Evolutionary conservation across 1,140 invertebrate species (phyloP).

Genomic region (Chlorops oryzae): DNA sequence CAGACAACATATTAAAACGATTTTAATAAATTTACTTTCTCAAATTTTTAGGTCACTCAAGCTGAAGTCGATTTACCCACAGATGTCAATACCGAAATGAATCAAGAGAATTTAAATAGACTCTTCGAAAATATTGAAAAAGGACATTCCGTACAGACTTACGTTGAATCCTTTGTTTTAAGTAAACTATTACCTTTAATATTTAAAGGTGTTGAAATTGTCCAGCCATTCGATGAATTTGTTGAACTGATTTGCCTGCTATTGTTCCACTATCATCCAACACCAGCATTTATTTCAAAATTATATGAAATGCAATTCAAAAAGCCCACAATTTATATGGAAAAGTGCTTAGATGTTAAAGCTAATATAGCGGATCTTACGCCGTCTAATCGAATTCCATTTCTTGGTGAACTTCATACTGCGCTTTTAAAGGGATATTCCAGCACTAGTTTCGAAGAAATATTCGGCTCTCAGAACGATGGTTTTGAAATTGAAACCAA

Average conservation of each 20-base stretch:
- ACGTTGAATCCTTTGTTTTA: constrained; percentile 33
- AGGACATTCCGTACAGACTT: constrained; percentile 38
- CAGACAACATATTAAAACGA: no score
- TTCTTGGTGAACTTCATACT: constrained; percentile 14
- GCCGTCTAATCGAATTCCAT: constrained; percentile 13
- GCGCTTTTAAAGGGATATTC: constrained; percentile 14
- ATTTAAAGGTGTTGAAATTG: constrained; percentile 28
- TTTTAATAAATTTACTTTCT: not conserved
- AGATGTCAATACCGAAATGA: constrained; percentile 14
- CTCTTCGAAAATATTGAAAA: constrained; percentile 39
- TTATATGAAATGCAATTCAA: constrained; percentile 24
- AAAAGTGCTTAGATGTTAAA: constrained; percentile 18
- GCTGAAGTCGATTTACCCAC: constrained; percentile 21
- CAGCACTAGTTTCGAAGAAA: constrained; percentile 19
- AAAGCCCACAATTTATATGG: constrained; percentile 25
- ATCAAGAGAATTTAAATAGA: constrained; percentile 27
- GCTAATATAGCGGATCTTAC: not conserved
- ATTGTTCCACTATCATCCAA: constrained; percentile 39
- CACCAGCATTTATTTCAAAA: constrained; percentile 27
- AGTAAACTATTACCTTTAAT: constrained; percentile 38
- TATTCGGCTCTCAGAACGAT: no score
- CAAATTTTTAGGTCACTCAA: constrained; percentile 6
- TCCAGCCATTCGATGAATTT: constrained; percentile 29
- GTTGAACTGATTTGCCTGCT: constrained; percentile 34
- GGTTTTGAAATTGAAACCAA: no score